Percentiles rank a stretch among this genome's conserved stretches.
These are phyloP conservation scores for Anthoptus insignis DNA, from an alignment of 2,888 invertebrate species.

Conservation along the genomic window DNA sequence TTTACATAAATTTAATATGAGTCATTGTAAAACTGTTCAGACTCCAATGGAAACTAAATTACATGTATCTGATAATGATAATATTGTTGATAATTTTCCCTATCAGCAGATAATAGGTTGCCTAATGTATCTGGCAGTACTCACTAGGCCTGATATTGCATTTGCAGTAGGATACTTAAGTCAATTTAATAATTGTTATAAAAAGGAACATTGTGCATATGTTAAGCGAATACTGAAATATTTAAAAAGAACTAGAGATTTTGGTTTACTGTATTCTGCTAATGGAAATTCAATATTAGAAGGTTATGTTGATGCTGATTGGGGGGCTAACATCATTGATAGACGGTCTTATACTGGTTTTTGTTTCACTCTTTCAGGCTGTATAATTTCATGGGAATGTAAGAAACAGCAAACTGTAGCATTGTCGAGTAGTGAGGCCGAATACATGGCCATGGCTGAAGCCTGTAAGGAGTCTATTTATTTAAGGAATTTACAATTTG, in stretches of 20 bases:
- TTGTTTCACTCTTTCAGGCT: not conserved
- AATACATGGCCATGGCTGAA: not conserved
- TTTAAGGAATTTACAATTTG: not conserved
- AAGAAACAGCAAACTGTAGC: not conserved
- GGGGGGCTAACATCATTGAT: not conserved
- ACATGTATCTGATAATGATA: not conserved
- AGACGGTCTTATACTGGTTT: not conserved
- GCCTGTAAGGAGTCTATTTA: constrained; percentile 9
- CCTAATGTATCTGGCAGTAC: constrained; percentile 37
- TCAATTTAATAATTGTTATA: not conserved
- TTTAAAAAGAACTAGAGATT: not conserved
- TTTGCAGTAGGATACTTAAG: not conserved
- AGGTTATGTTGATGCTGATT: not conserved
- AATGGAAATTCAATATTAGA: not conserved
- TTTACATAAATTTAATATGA: constrained; percentile 34
- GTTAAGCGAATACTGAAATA: not conserved
- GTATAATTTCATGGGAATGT: not conserved
- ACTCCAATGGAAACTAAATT: constrained; percentile 38
- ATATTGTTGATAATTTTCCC: constrained; percentile 16
- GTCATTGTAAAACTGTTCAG: constrained; percentile 26
- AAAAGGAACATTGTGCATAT: not conserved
- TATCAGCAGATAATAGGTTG: constrained; percentile 41
- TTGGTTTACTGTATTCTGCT: not conserved
- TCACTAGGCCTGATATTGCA: constrained; percentile 32
- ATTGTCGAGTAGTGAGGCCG: not conserved